Percentiles rank a stretch among this genome's conserved stretches.
Evolutionary conservation across 2,797 vertebrate species (phyloP).

Genomic region (Eidolon dupreanum): DNA sequence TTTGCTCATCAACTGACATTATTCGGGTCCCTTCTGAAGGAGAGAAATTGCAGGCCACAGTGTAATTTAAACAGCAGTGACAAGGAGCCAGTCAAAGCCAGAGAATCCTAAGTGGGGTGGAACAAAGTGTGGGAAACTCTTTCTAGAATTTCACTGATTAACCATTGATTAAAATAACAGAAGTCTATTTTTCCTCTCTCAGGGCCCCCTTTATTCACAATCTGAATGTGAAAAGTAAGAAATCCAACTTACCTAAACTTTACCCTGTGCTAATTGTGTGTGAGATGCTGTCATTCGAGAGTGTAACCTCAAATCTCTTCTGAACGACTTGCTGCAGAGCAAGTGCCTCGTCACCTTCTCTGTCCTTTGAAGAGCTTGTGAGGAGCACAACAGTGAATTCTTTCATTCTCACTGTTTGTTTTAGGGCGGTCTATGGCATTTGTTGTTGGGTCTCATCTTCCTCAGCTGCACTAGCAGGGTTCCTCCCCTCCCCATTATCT

Average conservation of each 20-base stretch:
- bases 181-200: constrained; percentile 70
- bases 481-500: constrained; percentile 27
- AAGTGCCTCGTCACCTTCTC: constrained; percentile 58
- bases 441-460: constrained; percentile 62
- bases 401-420: constrained; percentile 51
- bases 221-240: constrained; percentile 77
- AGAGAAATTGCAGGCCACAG: constrained; percentile 66
- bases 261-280: constrained; percentile 73
- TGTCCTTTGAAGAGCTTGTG: constrained; percentile 52
- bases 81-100: constrained; percentile 52
- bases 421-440: constrained; percentile 21
- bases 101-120: constrained; percentile 61
- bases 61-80: constrained; percentile 26
- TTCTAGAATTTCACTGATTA: constrained; percentile 79
- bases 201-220: constrained; percentile 73
- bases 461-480: not conserved
- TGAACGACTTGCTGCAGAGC: constrained; percentile 34
- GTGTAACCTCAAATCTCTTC: constrained; percentile 59
- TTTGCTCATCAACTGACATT: constrained; percentile 68
- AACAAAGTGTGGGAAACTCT: constrained; percentile 78
- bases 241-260: constrained; percentile 64
- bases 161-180: constrained; percentile 79
- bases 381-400: constrained; percentile 62
- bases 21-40: constrained; percentile 47
- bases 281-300: constrained; percentile 70